These are phyloP conservation scores for Acropora tenuis DNA, from an alignment of 64 coral and sea anemone species.

Conservation along the genomic window DNA sequence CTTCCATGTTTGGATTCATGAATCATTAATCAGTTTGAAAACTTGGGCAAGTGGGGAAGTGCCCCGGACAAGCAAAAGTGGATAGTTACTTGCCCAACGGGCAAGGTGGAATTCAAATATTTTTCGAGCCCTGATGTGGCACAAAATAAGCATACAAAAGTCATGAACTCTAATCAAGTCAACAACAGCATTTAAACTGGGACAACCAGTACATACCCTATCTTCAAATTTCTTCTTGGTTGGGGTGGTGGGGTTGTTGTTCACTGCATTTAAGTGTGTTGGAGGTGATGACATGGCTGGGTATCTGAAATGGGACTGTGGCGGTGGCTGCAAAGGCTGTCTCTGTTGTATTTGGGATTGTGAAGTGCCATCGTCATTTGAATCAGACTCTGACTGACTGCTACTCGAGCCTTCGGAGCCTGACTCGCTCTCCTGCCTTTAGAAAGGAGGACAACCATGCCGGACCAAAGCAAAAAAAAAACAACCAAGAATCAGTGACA, in stretches of 20 bases:
- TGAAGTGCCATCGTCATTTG: slow-evolving; percentile 69
- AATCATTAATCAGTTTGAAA: too few species aligned
- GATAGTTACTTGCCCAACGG: too few species aligned
- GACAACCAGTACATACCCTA: slow-evolving; percentile 43
- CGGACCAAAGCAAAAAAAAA: not conserved
- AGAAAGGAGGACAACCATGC: not conserved
- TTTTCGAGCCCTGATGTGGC: too few species aligned
- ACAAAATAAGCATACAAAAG: too few species aligned
- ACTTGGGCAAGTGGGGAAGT: too few species aligned
- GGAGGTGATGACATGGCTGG: slow-evolving; percentile 41
- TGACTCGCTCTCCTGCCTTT: slow-evolving; percentile 70
- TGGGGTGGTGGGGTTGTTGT: slow-evolving; percentile 39
- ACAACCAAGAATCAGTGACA: not conserved
- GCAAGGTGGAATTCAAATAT: too few species aligned
- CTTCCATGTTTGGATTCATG: too few species aligned
- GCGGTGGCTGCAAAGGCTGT: not conserved
- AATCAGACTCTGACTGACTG: slow-evolving; percentile 84
- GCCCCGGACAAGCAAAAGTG: too few species aligned
- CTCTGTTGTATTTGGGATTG: not conserved
- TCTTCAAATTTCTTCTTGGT: slow-evolving; percentile 78
- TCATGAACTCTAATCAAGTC: too few species aligned
- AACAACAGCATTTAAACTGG: not conserved
- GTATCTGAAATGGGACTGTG: not conserved
- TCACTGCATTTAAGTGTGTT: not conserved
- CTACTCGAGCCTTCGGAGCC: slow-evolving; percentile 76